Evolutionary conservation across 2,888 invertebrate species (phyloP).

Genomic region (Enchytraeus crypticus): DNA sequence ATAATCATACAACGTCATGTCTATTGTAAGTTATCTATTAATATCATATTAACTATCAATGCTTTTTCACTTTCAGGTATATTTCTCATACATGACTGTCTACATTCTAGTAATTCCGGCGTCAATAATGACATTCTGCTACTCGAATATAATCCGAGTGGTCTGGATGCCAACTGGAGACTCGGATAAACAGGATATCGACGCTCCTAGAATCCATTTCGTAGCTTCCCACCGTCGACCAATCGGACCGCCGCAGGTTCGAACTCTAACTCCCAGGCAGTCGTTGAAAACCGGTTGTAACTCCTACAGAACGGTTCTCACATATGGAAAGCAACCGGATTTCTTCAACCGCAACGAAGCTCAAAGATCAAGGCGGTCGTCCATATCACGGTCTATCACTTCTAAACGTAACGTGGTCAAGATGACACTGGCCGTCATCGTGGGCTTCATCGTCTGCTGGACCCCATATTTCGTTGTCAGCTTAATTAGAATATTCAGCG

Average conservation of each 20-base stretch:
- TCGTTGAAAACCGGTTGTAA: not conserved
- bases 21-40: no score
- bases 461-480: conserved; percentile 51
- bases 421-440: conserved; percentile 50
- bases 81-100: conserved; percentile 47
- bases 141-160: conserved; percentile 46
- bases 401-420: conserved; percentile 49
- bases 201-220: conserved; percentile 15
- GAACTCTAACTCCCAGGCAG: not conserved
- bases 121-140: conserved; percentile 48
- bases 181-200: not conserved
- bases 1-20: no score
- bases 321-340: not conserved
- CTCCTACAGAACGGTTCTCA: not conserved
- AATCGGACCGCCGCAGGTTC: not conserved
- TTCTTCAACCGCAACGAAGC: no score
- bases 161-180: conserved; percentile 43
- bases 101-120: conserved; percentile 49
- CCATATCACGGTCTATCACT: conserved; percentile 27
- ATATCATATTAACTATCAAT: no score
- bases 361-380: not conserved
- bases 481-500: conserved; percentile 45
- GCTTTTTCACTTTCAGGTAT: conserved; percentile 21
- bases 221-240: not conserved
- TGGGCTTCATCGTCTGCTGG: conserved; percentile 49